Evolutionary conservation across 2,113 vertebrate genomes (phyloP), one percentile per base, ranked within the genome.

Genomic region (Anarhynchus alexandrinus): DNA sequence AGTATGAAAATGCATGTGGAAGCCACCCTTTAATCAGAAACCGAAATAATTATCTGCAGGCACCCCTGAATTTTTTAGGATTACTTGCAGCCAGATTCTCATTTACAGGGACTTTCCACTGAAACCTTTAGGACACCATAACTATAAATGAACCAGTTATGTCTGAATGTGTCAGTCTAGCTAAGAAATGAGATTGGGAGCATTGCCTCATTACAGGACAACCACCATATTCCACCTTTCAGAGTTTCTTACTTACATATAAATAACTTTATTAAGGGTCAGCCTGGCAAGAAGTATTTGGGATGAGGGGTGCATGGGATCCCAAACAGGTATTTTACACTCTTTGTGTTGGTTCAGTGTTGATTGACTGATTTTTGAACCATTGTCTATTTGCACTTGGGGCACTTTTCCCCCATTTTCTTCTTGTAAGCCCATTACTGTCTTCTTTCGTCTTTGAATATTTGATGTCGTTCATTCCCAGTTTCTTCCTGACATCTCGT

Each of bases 391-490:
- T 61, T 85, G 51, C 34, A n/a, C 29, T 20, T 1, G 2, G 23
- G 30, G 5, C 6, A 26, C 7, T 71, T 82, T 90, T 9, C 38
- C 65, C 25, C 18, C 2, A 4, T 78, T 82, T 85, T n/a, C 25
- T 88, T 67, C 42, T 73, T 67, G 16, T 74, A 61, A 82, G 19
- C 10, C 54, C 32, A 4, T 51, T 71, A 29, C n/a, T 52, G 32
- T 23, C 49, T 84, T 88, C 34, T 90, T 91, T 82, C 11, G 34
- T 74, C 43, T 57, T 76, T 70, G 32, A 90, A 26, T 90, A 88
- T 78, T 65, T 70, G 19, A 52, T 61, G 10, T 26, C n/a, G 65
- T 57, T 52, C 32, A 57, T 65, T 77, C 34, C 15, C 42, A 80
- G 71, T 30, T 76, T 94, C 42, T 82, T 91, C 38, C 15, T 84